Evolutionary conservation across 2,797 vertebrate genomes (phyloP), one percentile per base, ranked within the genome.

Genomic region (Sus cebifrons): DNA sequence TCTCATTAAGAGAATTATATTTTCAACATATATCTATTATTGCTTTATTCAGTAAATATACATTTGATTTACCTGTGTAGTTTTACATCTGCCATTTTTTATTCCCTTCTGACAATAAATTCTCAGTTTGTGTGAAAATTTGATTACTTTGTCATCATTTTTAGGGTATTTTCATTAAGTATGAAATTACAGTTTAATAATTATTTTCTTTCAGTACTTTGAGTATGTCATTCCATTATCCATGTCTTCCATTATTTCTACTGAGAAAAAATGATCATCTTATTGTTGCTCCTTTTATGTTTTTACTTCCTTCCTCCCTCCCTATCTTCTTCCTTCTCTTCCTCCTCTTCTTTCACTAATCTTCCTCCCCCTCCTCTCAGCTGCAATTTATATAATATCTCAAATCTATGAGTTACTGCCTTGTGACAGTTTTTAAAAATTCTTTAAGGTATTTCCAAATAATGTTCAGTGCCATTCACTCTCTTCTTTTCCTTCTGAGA

Each of bases 331-430:
- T 14, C 7, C 1, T n/a, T 29, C 17, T 9, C 18, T 3, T 23
- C 16, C 6, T 17, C n/a, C 1, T 40, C 20, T 0, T 44, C 3
- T 44, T 3, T 49, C 6, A 0, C 25, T 21, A 29, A 14, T 21
- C 12, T 44, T 25, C 15, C 11, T 21, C 3, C 13, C n/a, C 18
- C 49, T 27, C 18, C 25, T 32, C 27, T 83, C 44, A 29, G 58
- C 58, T 64, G 17, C 4, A 78, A 21, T 56, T 74, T 18, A 73
- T 1, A 62, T 8, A 70, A 5, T 16, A 56, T 40, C 36, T 7
- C 52, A 7, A 92, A 68, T 73, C 23, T 84, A 27, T 52, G 32
- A 52, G 14, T 60, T 86, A 40, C 3, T 56, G 14, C 32, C 29
- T 90, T 70, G 49, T 4, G 32, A 82, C 1, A 77, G 3, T n/a